These are phyloP conservation scores for Chymomyza fuscimana DNA, from an alignment of 2,888 invertebrate genomes.

Conservation along the genomic window DNA sequence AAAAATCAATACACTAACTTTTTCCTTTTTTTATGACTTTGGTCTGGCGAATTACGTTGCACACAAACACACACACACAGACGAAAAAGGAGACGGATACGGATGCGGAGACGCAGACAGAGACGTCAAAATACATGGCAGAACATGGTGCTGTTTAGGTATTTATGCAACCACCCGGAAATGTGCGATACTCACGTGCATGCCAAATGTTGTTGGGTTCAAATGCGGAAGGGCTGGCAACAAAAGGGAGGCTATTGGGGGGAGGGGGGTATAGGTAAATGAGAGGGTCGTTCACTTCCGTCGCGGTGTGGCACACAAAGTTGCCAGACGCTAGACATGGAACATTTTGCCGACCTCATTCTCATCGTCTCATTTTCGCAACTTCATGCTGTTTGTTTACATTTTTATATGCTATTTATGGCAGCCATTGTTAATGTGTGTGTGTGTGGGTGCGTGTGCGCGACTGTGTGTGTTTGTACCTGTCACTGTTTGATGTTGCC, in stretches of 20 bases:
- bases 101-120: not conserved
- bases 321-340: slow-evolving; percentile 23
- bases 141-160: slow-evolving; percentile 41
- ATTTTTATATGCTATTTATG: slow-evolving; percentile 35
- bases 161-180: slow-evolving; percentile 36
- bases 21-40: slow-evolving; percentile 29
- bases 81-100: slow-evolving; percentile 3
- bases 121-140: slow-evolving; percentile 3
- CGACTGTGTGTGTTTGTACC: not conserved
- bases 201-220: not conserved
- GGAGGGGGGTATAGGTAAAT: not conserved
- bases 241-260: not conserved
- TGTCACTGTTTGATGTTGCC: slow-evolving; percentile 31
- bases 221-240: not conserved
- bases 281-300: not conserved
- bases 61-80: slow-evolving; percentile 33
- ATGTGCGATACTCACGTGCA: slow-evolving; percentile 11
- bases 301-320: slow-evolving; percentile 16
- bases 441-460: slow-evolving; percentile 25
- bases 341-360: not conserved
- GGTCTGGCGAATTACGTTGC: slow-evolving; percentile 20
- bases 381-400: slow-evolving; percentile 26
- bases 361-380: slow-evolving; percentile 12
- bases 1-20: slow-evolving; percentile 52
- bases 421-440: slow-evolving; percentile 7